phyloP scores from a whole-genome alignment of 2,888 invertebrate genomes.

The Dione vanillae region DNA sequence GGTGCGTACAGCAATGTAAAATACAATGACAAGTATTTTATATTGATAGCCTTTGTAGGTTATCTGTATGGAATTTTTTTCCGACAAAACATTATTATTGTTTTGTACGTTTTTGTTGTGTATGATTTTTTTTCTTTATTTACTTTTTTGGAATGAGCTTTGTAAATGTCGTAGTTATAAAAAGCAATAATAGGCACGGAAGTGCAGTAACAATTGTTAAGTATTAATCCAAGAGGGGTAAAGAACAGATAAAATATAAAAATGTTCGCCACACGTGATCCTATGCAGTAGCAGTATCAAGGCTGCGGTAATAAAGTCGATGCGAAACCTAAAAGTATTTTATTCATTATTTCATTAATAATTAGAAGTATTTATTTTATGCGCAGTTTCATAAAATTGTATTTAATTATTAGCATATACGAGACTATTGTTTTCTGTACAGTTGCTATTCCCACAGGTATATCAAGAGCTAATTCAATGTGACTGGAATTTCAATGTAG shows the following conservation, averaged over 20 bases:
- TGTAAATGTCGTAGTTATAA: not conserved
- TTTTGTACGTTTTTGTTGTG: not conserved
- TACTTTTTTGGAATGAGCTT: not conserved
- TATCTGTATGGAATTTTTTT: too few species aligned
- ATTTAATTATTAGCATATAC: not conserved
- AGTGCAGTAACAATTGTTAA: constrained; percentile 27
- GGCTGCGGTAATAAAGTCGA: constrained; percentile 22
- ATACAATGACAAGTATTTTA: not conserved
- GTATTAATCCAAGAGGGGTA: constrained; percentile 14
- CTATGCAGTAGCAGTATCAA: constrained; percentile 6
- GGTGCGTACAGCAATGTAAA: not conserved
- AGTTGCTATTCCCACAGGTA: not conserved
- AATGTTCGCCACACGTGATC: constrained; percentile 24
- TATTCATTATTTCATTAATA: not conserved
- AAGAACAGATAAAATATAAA: constrained; percentile 7
- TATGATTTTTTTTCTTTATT: not conserved
- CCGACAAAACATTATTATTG: too few species aligned
- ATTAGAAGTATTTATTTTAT: not conserved
- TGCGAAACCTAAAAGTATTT: constrained; percentile 15
- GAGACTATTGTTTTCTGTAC: not conserved
- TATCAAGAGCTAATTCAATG: not conserved
- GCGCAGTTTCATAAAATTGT: not conserved
- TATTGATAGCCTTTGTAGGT: too few species aligned
- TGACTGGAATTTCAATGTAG: constrained; percentile 4
- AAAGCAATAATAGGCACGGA: constrained; percentile 24